Base-by-base conservation (phyloP, 2,888 invertebrate genomes). In the Helicoverpa assulta region DNA sequence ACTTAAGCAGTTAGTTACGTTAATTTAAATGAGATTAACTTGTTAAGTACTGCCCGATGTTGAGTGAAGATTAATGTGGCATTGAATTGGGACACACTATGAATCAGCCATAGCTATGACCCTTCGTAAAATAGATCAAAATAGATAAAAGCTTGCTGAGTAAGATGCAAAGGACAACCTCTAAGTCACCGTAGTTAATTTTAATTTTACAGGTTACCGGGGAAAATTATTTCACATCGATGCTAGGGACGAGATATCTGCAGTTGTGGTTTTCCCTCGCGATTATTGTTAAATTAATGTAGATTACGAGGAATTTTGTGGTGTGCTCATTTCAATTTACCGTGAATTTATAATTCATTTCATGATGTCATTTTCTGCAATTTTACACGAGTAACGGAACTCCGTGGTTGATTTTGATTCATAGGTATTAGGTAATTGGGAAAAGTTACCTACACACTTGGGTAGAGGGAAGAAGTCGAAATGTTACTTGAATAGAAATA, bases 1-100 rank as follows among this genome's bases (percentile, higher is more conserved):
- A 3, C 26, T 26, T 29, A 47, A 7, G 6, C 29, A 16, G 37
- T 72, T 59, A 57, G 40, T 37, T 47, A 50, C 6, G 18, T 43
- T 19, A 52, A 37, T 52, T 58, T 54, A 61, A 61, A 66, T 51
- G 43, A 52, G 52, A 73, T 67, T 67, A 37, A 55, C 18, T 67
- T 26, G 47, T 19, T 60, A n/a, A n/a, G n/a, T n/a, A 37, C 16
- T 59, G 51, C 14, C 54, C 37, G 52, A 29, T 26, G 1, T 55
- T 62, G 53, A 51, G 3, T 67, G 12, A 5, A 55, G 53, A 59
- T 50, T 43, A 50, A 56, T 63, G 40, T 52, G 40, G 51, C n/a
- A 51, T 51, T 58, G 26, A 67, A 61, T 73, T 51, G 1, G n/a
- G 5, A 40, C 26, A 1, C 50, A 47, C 50, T 53, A 37, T 50